phyloP scores from a whole-genome alignment of 1,140 invertebrate genomes.

The Steinernema khuongi region DNA sequence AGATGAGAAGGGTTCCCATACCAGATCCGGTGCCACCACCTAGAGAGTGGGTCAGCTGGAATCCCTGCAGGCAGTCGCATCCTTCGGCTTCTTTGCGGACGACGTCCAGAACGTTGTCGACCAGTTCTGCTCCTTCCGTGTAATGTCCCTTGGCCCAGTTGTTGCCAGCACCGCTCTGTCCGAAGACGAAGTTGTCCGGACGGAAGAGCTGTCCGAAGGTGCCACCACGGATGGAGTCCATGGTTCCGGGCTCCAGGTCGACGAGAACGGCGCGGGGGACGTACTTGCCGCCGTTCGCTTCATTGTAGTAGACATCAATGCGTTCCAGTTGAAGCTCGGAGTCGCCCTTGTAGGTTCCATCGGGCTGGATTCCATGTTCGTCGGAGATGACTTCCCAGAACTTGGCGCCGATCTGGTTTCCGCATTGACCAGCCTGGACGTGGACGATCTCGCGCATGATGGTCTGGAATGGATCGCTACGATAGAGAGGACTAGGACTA shows the following conservation, averaged over 20 bases:
- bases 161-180: conserved; percentile 75
- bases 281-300: conserved; percentile 66
- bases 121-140: conserved; percentile 83
- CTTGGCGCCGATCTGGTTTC: conserved; percentile 86
- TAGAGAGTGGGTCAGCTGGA: conserved; percentile 62
- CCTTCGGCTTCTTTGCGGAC: conserved; percentile 80
- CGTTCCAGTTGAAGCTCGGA: conserved; percentile 63
- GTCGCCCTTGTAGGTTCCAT: conserved; percentile 61
- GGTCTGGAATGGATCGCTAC: no score
- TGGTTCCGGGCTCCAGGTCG: conserved; percentile 86
- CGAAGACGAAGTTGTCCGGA: conserved; percentile 85
- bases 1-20: conserved; percentile 65
- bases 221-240: conserved; percentile 65
- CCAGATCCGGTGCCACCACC: conserved; percentile 63
- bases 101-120: conserved; percentile 78
- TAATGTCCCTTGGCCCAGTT: conserved; percentile 89
- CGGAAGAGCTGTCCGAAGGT: conserved; percentile 79
- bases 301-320: conserved; percentile 63
- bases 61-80: conserved; percentile 64
- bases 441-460: conserved; percentile 87
- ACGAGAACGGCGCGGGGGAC: conserved; percentile 83
- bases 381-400: no score
- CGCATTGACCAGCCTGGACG: conserved; percentile 81
- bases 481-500: no score
- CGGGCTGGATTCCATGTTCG: no score